Conservation (phyloP, 2,113 vertebrate species). For the Anoura caudifer region DNA sequence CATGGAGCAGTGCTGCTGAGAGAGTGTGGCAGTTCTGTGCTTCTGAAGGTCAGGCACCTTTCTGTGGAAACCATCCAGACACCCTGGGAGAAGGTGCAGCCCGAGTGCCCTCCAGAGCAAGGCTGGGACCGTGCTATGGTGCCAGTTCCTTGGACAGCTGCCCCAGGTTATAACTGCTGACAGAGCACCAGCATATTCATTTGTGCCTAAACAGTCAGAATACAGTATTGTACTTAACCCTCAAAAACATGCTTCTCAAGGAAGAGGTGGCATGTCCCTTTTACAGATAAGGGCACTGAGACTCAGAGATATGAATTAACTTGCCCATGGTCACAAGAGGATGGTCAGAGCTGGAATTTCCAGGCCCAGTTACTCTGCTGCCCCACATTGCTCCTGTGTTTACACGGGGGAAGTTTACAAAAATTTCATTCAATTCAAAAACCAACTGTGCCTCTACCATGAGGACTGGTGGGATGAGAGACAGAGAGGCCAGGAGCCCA, state of each 20-base stretch:
- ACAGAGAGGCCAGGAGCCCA: background rate
- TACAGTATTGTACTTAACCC: background rate
- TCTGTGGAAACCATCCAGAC: background rate
- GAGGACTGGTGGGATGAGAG: background rate
- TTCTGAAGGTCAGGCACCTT: background rate
- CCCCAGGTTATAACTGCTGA: too few species aligned
- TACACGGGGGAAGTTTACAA: background rate
- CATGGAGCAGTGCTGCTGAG: background rate
- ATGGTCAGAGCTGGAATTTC: background rate
- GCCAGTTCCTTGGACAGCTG: background rate
- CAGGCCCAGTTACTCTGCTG: background rate
- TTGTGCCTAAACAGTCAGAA: background rate
- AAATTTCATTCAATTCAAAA: background rate
- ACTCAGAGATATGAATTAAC: background rate
- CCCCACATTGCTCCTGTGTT: background rate
- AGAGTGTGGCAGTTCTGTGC: fast-evolving
- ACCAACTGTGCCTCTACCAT: background rate
- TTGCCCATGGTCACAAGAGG: background rate
- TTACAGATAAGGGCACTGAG: background rate
- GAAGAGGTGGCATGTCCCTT: background rate
- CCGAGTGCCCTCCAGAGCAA: fast-evolving
- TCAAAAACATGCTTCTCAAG: background rate
- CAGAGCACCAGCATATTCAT: background rate
- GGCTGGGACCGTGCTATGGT: fast-evolving
- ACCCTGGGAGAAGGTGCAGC: background rate